Evolutionary conservation across 2,113 vertebrate species (phyloP), one percentile per base, ranked within the genome.

Genomic region (Psophia crepitans): DNA sequence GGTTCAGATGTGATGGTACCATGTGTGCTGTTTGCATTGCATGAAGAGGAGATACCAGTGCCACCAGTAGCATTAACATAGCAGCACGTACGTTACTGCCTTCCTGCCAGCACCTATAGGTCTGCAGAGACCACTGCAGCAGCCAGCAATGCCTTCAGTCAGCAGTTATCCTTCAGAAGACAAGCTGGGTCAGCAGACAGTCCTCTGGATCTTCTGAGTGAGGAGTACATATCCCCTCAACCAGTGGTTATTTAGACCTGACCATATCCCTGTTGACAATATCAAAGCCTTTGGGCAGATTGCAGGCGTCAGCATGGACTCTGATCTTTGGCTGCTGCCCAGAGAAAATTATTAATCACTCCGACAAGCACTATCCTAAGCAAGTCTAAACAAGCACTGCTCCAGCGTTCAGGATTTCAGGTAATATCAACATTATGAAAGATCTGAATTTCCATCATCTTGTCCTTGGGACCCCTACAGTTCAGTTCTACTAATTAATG

Each of bases 301-400:
- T 76, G 80, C 80, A 76, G 49, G 80, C 5, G 0, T 96, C 93
- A 94, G 71, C 83, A 85, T n/a, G 85, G 69, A 76, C 80, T 70
- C 93, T 95, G 95, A 61, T 84, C 90, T 90, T 85, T 93, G 89
- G 46, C 76, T 94, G 84, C 54, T 76, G 46, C 81, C 87, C 84
- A 70, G 76, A 78, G 83, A 80, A 93, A 75, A 80, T 78, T 85
- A 80, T 86, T 85, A 73, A 74, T 93, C 84, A 81, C 32, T 94
- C 32, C 5, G 18, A 87, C 73, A 91, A 68, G 30, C 56, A 60
- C 66, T 84, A 8, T 81, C 66, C 22, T 90, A 75, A 82, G 58
- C 41, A 93, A 74, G 48, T 74, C 58, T 75, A 81, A 95, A 75
- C 57, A 84, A 43, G 32, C 10, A 61, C 44, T 81, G 69, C 48